phyloP scores from a whole-genome alignment of 2,797 vertebrate genomes.

The Myioborus miniatus region DNA sequence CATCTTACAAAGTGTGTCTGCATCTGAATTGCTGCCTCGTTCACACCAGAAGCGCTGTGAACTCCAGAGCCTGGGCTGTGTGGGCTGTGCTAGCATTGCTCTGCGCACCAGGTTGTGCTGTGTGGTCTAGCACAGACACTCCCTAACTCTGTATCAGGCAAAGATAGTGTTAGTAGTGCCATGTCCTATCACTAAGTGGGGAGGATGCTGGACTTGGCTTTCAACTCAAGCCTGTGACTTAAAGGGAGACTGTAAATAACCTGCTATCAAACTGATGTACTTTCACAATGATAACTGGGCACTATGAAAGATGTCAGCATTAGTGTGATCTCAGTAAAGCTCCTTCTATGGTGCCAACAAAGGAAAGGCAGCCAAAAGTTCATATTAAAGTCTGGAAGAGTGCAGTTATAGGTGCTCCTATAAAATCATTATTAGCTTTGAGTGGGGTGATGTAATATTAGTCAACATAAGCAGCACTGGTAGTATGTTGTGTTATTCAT shows the following conservation, averaged over 20 bases:
- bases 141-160: not conserved
- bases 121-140: not conserved
- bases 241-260: constrained; percentile 59
- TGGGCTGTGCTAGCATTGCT: not conserved
- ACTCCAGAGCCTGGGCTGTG: not conserved
- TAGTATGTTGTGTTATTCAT: not conserved
- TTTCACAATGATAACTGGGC: constrained; percentile 24
- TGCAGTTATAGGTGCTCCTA: not conserved
- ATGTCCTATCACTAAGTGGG: not conserved
- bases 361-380: constrained; percentile 6
- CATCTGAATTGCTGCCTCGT: not conserved
- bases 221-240: constrained; percentile 14
- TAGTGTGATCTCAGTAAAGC: not conserved
- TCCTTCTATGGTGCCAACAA: not conserved
- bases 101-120: not conserved
- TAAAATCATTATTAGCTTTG: not conserved
- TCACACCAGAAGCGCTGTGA: not conserved
- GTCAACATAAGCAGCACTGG: not conserved
- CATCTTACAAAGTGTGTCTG: rapidly evolving
- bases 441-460: not conserved
- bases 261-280: constrained; percentile 46
- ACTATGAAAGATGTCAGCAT: constrained; percentile 14
- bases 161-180: not conserved
- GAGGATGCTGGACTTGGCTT: not conserved
- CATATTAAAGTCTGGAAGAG: not conserved